These are phyloP conservation scores for Molanna angustata DNA, from an alignment of 2,888 invertebrate species.

Conservation along the genomic window DNA sequence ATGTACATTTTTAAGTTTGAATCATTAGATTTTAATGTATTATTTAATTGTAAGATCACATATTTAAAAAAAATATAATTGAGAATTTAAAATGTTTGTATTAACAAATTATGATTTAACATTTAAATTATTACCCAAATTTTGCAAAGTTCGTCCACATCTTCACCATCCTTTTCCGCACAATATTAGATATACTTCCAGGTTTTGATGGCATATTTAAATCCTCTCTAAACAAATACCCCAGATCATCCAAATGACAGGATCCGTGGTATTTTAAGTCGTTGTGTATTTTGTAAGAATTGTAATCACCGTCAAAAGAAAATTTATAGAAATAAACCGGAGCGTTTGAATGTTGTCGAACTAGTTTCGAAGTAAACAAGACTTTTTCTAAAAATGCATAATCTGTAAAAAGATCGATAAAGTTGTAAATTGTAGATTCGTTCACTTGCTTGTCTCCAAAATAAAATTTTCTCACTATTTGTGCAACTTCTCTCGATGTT, in stretches of 20 bases:
- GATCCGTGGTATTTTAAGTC: conserved; percentile 51
- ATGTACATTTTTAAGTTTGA: no score
- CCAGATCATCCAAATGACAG: conserved; percentile 60
- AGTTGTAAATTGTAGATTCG: conserved; percentile 43
- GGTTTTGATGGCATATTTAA: conserved; percentile 1
- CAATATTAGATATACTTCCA: conserved; percentile 9
- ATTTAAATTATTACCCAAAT: conserved; percentile 31
- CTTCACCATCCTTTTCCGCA: conserved; percentile 35
- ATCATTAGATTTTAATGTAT: no score
- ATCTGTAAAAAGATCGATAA: conserved; percentile 52
- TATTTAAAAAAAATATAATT: background rate
- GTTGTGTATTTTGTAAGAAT: conserved; percentile 49
- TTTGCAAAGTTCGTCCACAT: conserved; percentile 33
- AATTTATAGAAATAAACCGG: conserved; percentile 59
- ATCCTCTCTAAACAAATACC: conserved; percentile 51
- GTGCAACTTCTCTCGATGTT: conserved; percentile 37
- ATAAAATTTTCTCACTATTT: conserved; percentile 46
- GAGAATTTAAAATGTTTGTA: background rate
- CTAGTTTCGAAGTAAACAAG: conserved; percentile 41
- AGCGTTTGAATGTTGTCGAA: conserved; percentile 41
- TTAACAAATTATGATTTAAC: background rate
- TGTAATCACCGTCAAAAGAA: conserved; percentile 54
- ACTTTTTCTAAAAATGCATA: conserved; percentile 47
- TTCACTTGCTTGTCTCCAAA: conserved; percentile 43
- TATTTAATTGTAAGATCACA: background rate